A percentile compares a stretch with the other conserved stretches of the same genome.
Evolutionary conservation across 2,888 invertebrate genomes (phyloP).

Genomic region (Phengaris alcon): DNA sequence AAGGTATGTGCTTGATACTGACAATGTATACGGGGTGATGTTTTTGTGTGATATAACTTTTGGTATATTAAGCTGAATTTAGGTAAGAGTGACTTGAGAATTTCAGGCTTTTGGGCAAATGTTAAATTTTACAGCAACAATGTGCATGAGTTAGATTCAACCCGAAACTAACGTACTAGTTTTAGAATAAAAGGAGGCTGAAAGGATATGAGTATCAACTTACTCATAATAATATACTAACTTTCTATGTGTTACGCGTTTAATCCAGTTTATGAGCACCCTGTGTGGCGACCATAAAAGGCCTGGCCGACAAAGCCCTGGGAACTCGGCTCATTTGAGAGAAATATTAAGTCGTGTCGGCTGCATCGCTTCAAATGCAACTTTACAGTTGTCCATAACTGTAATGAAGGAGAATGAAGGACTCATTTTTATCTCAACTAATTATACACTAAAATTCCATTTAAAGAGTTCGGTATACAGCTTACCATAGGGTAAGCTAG

Average conservation of each 20-base stretch:
- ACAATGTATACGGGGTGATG: slow-evolving; percentile 56
- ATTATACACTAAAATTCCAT: slow-evolving; percentile 25
- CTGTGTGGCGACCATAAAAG: slow-evolving; percentile 71
- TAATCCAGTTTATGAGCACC: slow-evolving; percentile 60
- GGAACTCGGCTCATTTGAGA: slow-evolving; percentile 77
- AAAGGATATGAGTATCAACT: slow-evolving; percentile 22
- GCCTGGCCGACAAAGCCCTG: slow-evolving; percentile 75
- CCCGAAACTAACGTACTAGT: background rate
- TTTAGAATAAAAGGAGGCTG: background rate
- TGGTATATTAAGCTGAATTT: background rate
- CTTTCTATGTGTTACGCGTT: slow-evolving; percentile 37
- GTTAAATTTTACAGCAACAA: background rate
- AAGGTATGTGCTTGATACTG: slow-evolving; percentile 63
- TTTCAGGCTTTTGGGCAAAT: background rate
- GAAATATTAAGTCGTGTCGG: slow-evolving; percentile 70
- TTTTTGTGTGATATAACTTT: slow-evolving; percentile 14
- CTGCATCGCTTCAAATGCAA: slow-evolving; percentile 65
- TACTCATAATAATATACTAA: slow-evolving; percentile 30
- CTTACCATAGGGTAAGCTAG: background rate
- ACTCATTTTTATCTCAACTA: slow-evolving; percentile 9
- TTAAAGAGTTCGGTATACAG: slow-evolving; percentile 4
- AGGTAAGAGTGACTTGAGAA: background rate
- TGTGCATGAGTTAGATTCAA: background rate
- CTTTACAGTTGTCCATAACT: slow-evolving; percentile 16
- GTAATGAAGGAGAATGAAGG: slow-evolving; percentile 12